A percentile compares a stretch with the other conserved stretches of the same genome.
These are phyloP conservation scores for Cherax destructor DNA, from an alignment of 1,140 invertebrate genomes.

Conservation along the genomic window DNA sequence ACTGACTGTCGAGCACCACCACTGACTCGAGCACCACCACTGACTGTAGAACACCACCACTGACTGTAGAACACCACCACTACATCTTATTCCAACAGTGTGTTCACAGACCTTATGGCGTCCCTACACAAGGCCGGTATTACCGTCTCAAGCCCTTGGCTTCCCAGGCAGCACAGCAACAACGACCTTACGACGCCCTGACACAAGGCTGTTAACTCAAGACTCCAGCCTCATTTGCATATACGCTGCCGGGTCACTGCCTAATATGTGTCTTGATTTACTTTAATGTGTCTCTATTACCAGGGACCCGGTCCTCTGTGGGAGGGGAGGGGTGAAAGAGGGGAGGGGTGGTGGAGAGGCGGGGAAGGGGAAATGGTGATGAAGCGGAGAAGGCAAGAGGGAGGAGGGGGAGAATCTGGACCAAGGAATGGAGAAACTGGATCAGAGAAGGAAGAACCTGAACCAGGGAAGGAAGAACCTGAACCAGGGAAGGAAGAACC, in stretches of 20 bases:
- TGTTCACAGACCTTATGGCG: conserved; percentile 10
- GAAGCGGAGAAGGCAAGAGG: conserved; percentile 2
- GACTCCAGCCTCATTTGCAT: not conserved
- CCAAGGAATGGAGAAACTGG: not conserved
- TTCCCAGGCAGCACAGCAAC: too few relatives aligned
- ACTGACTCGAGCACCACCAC: too few relatives aligned
- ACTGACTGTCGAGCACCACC: too few relatives aligned
- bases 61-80: too few relatives aligned
- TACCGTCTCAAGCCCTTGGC: too few relatives aligned
- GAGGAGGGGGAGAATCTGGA: conserved; percentile 6
- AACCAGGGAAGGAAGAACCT: not conserved
- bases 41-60: too few relatives aligned
- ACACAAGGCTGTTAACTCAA: too few relatives aligned
- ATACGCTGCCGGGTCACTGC: not conserved
- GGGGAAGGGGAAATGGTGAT: not conserved
- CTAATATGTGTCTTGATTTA: conserved; percentile 65
- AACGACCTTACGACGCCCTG: too few relatives aligned
- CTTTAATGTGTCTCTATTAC: conserved; percentile 67
- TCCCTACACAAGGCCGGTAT: not conserved
- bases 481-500: not conserved
- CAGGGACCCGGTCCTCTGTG: not conserved
- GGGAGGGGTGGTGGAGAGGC: not conserved
- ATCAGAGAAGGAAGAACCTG: not conserved
- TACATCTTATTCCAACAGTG: too few relatives aligned
- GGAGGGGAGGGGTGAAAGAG: not conserved